Conservation (phyloP, 2,113 vertebrate species). For the Sardina pilchardus region DNA sequence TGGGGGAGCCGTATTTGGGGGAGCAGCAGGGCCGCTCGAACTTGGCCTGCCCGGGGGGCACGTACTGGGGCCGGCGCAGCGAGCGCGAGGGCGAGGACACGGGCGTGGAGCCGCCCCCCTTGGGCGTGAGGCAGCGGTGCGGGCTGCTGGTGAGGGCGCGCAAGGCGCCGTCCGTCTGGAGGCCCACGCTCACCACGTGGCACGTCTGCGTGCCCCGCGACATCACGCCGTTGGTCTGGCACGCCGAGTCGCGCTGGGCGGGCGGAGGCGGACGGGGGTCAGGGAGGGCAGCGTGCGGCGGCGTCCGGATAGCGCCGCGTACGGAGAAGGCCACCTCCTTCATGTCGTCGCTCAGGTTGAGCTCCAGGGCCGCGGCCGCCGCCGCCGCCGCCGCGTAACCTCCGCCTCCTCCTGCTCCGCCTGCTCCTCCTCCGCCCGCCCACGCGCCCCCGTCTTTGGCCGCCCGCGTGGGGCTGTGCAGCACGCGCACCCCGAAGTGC, state of each 20-base stretch:
- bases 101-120: constrained; percentile 82
- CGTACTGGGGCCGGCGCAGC: constrained; percentile 85
- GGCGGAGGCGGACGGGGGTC: constrained; percentile 40
- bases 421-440: constrained; percentile 73
- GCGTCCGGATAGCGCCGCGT: constrained; percentile 79
- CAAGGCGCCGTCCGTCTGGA: constrained; percentile 86
- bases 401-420: constrained; percentile 70
- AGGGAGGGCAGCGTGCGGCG: constrained; percentile 53
- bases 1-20: constrained; percentile 95
- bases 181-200: constrained; percentile 88
- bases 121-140: constrained; percentile 94
- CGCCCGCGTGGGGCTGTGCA: constrained; percentile 77
- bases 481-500: constrained; percentile 77
- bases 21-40: constrained; percentile 97
- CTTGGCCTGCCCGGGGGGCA: constrained; percentile 89
- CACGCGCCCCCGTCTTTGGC: constrained; percentile 79
- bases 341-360: constrained; percentile 97
- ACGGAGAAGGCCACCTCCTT: constrained; percentile 96
- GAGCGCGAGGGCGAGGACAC: constrained; percentile 91
- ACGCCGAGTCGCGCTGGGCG: constrained; percentile 82
- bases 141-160: constrained; percentile 91
- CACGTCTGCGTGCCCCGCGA: constrained; percentile 88
- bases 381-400: constrained; percentile 83
- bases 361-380: constrained; percentile 83
- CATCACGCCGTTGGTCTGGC: constrained; percentile 89